Evolutionary conservation across 2,888 invertebrate species (phyloP).

Genomic region (Adineta ricciae): DNA sequence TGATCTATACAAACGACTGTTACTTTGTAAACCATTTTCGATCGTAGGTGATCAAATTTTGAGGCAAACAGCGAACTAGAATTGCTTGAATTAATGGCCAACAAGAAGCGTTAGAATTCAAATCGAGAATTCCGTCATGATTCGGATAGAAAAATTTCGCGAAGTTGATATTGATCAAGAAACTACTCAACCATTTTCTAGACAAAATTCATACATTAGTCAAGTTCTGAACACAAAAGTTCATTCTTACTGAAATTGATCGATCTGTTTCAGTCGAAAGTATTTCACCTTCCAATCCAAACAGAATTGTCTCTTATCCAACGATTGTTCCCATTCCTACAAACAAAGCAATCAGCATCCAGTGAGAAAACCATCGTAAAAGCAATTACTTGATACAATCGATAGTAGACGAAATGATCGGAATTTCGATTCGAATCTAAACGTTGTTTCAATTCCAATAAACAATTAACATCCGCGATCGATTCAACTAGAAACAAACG

Average conservation of each 20-base stretch:
- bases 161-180: neutral
- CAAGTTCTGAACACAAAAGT: neutral
- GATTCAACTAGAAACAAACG: neutral
- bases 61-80: neutral
- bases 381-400: neutral
- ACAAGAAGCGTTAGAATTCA: neutral
- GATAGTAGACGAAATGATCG: neutral
- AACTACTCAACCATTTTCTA: neutral
- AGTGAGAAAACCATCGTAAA: neutral
- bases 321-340: neutral
- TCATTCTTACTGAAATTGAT: neutral
- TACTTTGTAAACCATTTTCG: neutral
- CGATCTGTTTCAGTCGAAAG: neutral
- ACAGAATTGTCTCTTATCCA: neutral
- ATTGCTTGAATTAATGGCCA: neutral
- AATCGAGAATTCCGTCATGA: neutral
- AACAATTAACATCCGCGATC: neutral
- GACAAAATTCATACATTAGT: neutral
- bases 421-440: neutral
- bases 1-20: too few species aligned
- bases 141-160: neutral
- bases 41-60: neutral
- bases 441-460: neutral
- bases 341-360: neutral
- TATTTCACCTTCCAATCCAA: neutral